A percentile compares a stretch with the other conserved stretches of the same genome.
Evolutionary conservation across 1,140 invertebrate species (phyloP).

Genomic region (Drosophila nigrodunni): DNA sequence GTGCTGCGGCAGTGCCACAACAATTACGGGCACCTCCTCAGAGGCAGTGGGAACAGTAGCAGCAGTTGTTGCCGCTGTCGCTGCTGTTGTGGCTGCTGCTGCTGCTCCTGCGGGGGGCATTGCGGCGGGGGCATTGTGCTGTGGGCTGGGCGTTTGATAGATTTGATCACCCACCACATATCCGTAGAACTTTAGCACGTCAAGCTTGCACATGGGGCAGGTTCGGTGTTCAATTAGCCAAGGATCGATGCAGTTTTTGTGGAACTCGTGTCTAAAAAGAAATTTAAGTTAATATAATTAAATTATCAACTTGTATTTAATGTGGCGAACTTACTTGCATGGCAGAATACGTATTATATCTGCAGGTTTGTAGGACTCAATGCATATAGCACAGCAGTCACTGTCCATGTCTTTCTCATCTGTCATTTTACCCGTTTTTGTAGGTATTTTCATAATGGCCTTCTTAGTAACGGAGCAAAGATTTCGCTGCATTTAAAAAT

Average conservation of each 20-base stretch:
- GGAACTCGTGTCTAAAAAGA: constrained; percentile 93
- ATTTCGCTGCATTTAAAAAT: constrained; percentile 87
- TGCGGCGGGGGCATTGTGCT: constrained; percentile 59
- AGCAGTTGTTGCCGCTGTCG: constrained; percentile 9
- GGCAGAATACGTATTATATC: constrained; percentile 94
- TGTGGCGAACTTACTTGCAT: constrained; percentile 89
- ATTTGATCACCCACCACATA: constrained; percentile 89
- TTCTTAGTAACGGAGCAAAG: constrained; percentile 95
- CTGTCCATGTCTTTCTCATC: constrained; percentile 93
- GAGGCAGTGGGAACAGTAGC: constrained; percentile 24
- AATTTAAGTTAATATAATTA: not conserved
- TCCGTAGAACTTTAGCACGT: constrained; percentile 96
- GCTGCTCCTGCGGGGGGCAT: constrained; percentile 12
- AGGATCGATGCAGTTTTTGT: constrained; percentile 97
- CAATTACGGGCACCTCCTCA: constrained; percentile 76
- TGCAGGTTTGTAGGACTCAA: constrained; percentile 93
- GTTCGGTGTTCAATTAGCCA: constrained; percentile 97
- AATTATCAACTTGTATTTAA: not conserved
- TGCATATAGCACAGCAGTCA: constrained; percentile 96
- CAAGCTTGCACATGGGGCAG: constrained; percentile 98
- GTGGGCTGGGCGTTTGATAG: constrained; percentile 73
- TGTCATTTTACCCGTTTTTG: constrained; percentile 91
- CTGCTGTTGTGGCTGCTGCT: constrained; percentile 6
- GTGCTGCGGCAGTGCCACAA: constrained; percentile 65
- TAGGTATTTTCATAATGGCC: constrained; percentile 95